Evolutionary conservation across 2,797 vertebrate genomes (phyloP), one percentile per base, ranked within the genome.

Genomic region (Tenualosa thibaudeaui): DNA sequence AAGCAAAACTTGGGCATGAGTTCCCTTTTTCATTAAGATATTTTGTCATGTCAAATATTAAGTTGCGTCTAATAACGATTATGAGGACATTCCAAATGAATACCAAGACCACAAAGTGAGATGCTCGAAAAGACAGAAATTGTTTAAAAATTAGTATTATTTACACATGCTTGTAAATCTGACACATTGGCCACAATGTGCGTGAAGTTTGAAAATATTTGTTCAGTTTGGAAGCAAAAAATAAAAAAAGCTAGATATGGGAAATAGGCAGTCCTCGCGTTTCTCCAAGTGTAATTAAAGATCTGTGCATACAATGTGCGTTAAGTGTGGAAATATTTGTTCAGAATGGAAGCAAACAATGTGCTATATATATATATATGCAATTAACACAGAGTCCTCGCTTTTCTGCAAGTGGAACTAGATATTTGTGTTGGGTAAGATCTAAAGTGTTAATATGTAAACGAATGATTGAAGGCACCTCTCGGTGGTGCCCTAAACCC

Each of bases 381-480:
- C n/a, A n/a, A n/a, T n/a, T n/a, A n/a, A n/a, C n/a, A n/a, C n/a
- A 62, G 40, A 46, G 37, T 46, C 37, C 40, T 78, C 19, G 40
- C 15, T 46, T 1, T 78, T 78, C 40, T 78, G 40, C 71, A 78
- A 78, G 71, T 78, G 71, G 71, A 78, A 78, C 71, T 43, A 46
- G 46, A 78, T 53, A 40, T 85, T 86, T 56, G 46, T 86, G 84
- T 78, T 31, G 82, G 68, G 90, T 89, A 87, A 92, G 88, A 90
- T 88, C 91, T 90, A 94, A 95, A 92, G 95, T 92, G 95, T 95
- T 96, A 95, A 95, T 89, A 92, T 92, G 94, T 94, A 94, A 96
- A 94, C 91, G 91, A 90, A 87, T 95, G 97, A 97, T 96, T 96
- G 96, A 95, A 95, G 95, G 93, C 92, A 93, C 37, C 94, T 92